phyloP scores from a whole-genome alignment of 2,797 vertebrate species.

The Thalassophryne amazonica region DNA sequence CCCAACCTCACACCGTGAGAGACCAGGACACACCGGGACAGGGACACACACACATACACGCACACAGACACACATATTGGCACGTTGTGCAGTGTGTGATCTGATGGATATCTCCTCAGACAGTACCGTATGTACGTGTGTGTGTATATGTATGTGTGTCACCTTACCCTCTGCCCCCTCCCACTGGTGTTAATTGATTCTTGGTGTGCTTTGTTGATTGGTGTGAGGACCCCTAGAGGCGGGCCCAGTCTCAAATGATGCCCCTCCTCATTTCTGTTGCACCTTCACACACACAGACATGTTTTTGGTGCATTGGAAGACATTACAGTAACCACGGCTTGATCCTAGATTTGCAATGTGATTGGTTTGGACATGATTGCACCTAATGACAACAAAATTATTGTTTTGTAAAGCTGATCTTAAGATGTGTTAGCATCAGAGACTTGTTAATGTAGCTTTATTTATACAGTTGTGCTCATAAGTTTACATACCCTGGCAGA shows the following conservation, averaged over 20 bases:
- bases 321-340: no score
- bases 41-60: slow-evolving; percentile 48
- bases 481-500: no score
- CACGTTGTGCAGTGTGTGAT: slow-evolving; percentile 55
- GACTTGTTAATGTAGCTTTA: no score
- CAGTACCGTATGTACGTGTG: slow-evolving; percentile 64
- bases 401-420: no score
- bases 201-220: slow-evolving; percentile 82
- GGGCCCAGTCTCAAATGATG: slow-evolving; percentile 64
- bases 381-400: no score
- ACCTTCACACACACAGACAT: slow-evolving; percentile 34
- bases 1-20: slow-evolving; percentile 76
- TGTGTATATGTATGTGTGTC: slow-evolving; percentile 34
- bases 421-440: no score
- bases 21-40: slow-evolving; percentile 66
- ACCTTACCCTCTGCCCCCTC: slow-evolving; percentile 82
- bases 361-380: no score
- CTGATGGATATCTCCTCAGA: slow-evolving; percentile 81
- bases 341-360: no score
- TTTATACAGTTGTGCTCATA: no score
- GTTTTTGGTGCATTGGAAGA: no score
- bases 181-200: slow-evolving; percentile 87
- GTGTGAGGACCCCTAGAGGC: slow-evolving; percentile 84
- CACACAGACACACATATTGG: slow-evolving; percentile 47
- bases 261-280: slow-evolving; percentile 56